phyloP scores from a whole-genome alignment of 1,140 invertebrate species.

The Megathymus violae region DNA sequence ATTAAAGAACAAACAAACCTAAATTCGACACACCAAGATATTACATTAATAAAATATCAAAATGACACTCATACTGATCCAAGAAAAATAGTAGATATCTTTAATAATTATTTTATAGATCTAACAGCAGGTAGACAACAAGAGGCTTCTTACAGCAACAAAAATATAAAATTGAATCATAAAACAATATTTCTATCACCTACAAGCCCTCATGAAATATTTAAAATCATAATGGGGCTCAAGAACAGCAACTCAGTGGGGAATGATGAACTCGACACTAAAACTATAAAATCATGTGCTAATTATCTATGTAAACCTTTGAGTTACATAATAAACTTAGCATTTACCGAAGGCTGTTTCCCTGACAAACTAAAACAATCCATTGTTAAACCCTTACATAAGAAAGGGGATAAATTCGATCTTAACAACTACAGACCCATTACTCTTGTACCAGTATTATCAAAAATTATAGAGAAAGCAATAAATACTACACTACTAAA shows the following conservation, averaged over 20 bases:
- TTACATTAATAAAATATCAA: not conserved
- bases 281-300: not conserved
- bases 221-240: not conserved
- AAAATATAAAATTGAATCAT: not conserved
- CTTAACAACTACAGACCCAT: conserved; percentile 3
- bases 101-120: not conserved
- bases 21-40: too few species aligned
- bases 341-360: not conserved
- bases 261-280: not conserved
- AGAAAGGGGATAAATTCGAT: not conserved
- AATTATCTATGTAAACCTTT: not conserved
- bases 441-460: conserved; percentile 4
- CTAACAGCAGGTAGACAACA: too few species aligned
- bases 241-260: conserved; percentile 1
- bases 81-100: not conserved
- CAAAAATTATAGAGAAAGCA: conserved; percentile 8
- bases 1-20: too few species aligned
- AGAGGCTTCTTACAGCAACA: too few species aligned
- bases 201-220: not conserved
- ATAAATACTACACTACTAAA: not conserved
- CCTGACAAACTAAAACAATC: conserved; percentile 1
- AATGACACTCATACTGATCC: not conserved
- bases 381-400: not conserved
- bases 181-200: conserved; percentile 8
- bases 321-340: conserved; percentile 9